Percentiles rank a stretch among this genome's conserved stretches.
Conservation (phyloP, 2,888 invertebrate genomes). For the Rhopalosiphum nymphaeae region DNA sequence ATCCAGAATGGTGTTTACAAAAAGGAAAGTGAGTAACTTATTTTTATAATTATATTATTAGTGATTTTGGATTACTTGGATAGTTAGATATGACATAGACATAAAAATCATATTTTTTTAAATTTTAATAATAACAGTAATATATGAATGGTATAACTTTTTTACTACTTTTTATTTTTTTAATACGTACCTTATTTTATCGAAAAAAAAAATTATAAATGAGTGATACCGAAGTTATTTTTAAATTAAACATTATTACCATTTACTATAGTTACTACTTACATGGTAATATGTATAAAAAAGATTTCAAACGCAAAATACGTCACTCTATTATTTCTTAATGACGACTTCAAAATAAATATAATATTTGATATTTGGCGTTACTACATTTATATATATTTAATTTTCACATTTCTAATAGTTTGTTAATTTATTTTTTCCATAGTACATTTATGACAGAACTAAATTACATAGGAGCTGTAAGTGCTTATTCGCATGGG, state of each 20-base stretch:
- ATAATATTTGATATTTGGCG: neutral
- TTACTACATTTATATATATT: neutral
- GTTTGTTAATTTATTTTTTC: constrained; percentile 62
- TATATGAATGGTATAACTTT: neutral
- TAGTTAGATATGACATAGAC: neutral
- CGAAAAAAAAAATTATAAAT: neutral
- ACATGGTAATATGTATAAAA: neutral
- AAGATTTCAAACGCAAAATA: too few relatives aligned
- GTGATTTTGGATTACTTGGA: neutral
- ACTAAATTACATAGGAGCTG: constrained; percentile 83
- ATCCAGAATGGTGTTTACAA: constrained; percentile 84
- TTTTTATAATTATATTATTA: neutral
- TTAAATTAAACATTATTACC: neutral
- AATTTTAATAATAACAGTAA: neutral
- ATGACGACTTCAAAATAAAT: too few relatives aligned
- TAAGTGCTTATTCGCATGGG: constrained; percentile 86
- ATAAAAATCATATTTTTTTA: neutral
- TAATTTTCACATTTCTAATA: neutral
- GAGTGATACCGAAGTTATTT: neutral
- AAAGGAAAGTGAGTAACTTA: constrained; percentile 78
- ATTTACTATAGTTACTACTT: neutral
- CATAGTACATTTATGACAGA: constrained; percentile 79
- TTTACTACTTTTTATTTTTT: neutral
- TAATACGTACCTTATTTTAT: neutral
- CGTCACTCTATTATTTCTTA: too few relatives aligned